Conservation (phyloP, 2,113 vertebrate species). For the Equus quagga region DNA sequence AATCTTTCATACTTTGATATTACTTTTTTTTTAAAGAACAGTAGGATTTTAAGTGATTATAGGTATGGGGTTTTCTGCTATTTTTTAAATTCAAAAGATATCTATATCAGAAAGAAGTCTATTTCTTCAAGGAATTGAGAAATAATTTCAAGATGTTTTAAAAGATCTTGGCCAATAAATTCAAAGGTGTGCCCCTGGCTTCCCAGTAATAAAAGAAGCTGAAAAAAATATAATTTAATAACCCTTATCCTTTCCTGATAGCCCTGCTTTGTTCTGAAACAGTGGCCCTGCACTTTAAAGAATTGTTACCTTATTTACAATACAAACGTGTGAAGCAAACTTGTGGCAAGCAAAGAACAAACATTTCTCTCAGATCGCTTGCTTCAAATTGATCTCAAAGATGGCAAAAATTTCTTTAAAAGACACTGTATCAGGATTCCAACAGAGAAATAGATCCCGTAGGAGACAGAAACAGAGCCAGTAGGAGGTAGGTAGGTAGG, state of each 20-base stretch:
- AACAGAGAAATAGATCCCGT: not conserved
- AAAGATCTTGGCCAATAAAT: constrained; percentile 15
- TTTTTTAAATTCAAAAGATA: constrained; percentile 42
- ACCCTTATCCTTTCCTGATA: constrained; percentile 1
- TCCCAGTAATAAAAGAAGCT: not conserved
- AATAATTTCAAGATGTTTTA: not conserved
- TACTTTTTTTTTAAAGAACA: not conserved
- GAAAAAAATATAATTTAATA: not conserved
- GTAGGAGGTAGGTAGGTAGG: too few species aligned
- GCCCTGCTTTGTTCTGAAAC: not conserved
- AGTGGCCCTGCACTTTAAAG: not conserved
- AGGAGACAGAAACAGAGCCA: not conserved
- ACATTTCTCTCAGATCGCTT: constrained; percentile 1
- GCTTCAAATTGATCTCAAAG: not conserved
- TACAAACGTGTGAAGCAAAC: not conserved
- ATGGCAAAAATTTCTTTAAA: not conserved
- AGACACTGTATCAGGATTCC: not conserved
- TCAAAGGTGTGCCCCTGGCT: constrained; percentile 2
- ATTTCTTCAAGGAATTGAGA: not conserved
- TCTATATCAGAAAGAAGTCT: not conserved
- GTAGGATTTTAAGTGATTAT: not conserved
- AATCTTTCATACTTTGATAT: not conserved
- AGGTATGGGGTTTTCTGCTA: not conserved
- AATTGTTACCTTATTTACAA: not conserved
- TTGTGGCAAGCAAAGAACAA: not conserved